Evolutionary conservation across 2,888 invertebrate species (phyloP).

Genomic region (Siphlonurus alternatus): DNA sequence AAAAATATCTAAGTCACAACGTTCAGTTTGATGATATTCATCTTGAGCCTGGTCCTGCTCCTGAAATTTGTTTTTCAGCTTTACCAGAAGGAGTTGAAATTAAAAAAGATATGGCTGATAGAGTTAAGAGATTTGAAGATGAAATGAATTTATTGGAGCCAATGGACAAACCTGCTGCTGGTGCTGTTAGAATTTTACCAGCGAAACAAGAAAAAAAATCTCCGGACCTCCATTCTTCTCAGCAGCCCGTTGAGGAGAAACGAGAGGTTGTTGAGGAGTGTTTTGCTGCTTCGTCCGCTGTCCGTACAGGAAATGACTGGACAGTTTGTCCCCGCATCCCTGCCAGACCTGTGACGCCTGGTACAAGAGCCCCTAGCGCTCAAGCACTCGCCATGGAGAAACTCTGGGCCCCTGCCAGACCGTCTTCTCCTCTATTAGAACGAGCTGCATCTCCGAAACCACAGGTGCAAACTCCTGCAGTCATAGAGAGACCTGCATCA

Average conservation of each 20-base stretch:
- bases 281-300: background rate
- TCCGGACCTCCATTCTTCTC: background rate
- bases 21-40: conserved; percentile 27
- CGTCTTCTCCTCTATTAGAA: background rate
- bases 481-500: conserved; percentile 2
- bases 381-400: conserved; percentile 26
- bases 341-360: conserved; percentile 4
- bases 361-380: conserved; percentile 19
- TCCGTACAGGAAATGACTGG: background rate
- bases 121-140: conserved; percentile 37
- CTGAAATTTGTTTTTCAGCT: conserved; percentile 42
- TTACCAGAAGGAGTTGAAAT: conserved; percentile 14
- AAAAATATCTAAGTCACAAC: conserved; percentile 1
- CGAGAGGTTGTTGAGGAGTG: background rate
- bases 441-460: background rate
- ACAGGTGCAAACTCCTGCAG: background rate
- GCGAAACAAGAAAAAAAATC: background rate
- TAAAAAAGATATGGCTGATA: conserved; percentile 34
- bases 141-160: conserved; percentile 35
- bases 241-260: background rate
- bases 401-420: conserved; percentile 19
- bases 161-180: conserved; percentile 36
- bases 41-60: conserved; percentile 49
- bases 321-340: conserved; percentile 1
- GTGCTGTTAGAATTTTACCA: conserved; percentile 38